Conservation (phyloP, 1,140 invertebrate species). For the Meloidogyne chitwoodi region DNA sequence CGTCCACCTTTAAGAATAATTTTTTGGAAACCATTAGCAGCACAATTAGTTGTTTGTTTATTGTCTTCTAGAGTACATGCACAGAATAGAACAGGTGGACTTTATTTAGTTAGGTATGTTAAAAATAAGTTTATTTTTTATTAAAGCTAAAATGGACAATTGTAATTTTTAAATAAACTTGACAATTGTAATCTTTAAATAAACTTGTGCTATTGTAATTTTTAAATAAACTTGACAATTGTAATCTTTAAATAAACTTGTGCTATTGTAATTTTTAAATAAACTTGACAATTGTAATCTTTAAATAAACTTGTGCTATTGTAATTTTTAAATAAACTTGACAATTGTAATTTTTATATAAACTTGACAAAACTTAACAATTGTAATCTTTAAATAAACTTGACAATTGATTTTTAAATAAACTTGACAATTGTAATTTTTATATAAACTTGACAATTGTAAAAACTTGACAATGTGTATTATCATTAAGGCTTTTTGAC, state of each 20-base stretch:
- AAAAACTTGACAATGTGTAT: neutral
- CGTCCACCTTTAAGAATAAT: slow-evolving; percentile 2
- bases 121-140: neutral
- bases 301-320: neutral
- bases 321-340: neutral
- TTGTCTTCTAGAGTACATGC: slow-evolving; percentile 35
- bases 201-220: neutral
- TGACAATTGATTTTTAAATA: too few relatives aligned
- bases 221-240: neutral
- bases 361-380: too few relatives aligned
- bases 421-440: neutral
- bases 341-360: neutral
- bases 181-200: neutral
- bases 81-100: slow-evolving; percentile 39
- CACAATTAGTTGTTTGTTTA: slow-evolving; percentile 27
- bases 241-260: neutral
- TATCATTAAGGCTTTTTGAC: slow-evolving; percentile 35
- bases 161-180: too few relatives aligned
- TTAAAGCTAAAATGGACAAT: neutral
- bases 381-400: too few relatives aligned
- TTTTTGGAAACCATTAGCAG: slow-evolving; percentile 19
- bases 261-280: neutral
- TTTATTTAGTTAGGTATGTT: slow-evolving; percentile 39
- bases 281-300: neutral
- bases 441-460: neutral